These are phyloP conservation scores for Sebastes hubbsi DNA, from an alignment of 2,797 vertebrate species.

Conservation along the genomic window DNA sequence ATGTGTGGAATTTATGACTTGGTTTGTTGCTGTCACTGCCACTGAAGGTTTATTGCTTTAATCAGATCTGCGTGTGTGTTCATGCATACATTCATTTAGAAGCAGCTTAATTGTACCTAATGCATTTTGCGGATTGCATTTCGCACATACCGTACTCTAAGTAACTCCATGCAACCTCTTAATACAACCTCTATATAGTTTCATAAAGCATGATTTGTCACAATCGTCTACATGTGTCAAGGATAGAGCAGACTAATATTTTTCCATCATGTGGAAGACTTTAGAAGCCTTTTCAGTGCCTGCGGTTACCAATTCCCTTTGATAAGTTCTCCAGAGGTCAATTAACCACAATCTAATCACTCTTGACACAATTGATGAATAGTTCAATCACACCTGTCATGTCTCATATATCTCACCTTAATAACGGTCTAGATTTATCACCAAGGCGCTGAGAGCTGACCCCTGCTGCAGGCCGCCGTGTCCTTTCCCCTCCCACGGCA, in stretches of 20 bases:
- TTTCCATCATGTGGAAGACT: constrained; percentile 3
- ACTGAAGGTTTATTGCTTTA: constrained; percentile 20
- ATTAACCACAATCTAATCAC: constrained; percentile 76
- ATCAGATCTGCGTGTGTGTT: constrained; percentile 13
- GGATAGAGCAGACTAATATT: not conserved
- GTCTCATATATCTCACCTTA: constrained; percentile 80
- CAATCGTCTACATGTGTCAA: not conserved
- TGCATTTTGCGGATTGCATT: constrained; percentile 43
- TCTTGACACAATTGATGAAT: constrained; percentile 79
- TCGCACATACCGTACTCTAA: not conserved
- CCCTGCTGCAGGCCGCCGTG: constrained; percentile 26
- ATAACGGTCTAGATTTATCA: constrained; percentile 63
- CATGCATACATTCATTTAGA: constrained; percentile 33
- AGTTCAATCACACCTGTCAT: constrained; percentile 80
- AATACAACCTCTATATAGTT: not conserved
- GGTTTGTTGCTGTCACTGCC: constrained; percentile 24
- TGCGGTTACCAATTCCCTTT: constrained; percentile 40
- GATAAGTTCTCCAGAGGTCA: constrained; percentile 70
- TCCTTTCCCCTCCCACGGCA: constrained; percentile 31
- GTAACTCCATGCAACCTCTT: not conserved
- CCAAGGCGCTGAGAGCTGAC: constrained; percentile 36
- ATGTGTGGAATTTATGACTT: constrained; percentile 22
- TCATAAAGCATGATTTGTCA: not conserved
- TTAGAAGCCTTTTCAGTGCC: constrained; percentile 28
- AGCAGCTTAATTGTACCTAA: constrained; percentile 37